Percentiles rank a stretch among this genome's conserved stretches.
Conservation (phyloP, 2,113 vertebrate genomes). For the Passer domesticus region DNA sequence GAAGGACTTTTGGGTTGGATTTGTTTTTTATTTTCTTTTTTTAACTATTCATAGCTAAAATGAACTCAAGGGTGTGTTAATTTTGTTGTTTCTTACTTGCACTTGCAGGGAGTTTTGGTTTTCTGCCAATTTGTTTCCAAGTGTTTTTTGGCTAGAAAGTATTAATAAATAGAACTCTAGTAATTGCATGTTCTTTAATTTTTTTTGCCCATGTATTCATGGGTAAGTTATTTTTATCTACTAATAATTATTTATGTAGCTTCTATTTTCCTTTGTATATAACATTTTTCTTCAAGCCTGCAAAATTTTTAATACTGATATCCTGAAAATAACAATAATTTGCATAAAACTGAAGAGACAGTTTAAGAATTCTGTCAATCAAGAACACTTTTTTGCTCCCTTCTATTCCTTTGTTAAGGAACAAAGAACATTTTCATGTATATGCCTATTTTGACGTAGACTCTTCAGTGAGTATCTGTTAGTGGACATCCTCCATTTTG, state of each 20-base stretch:
- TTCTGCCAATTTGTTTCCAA: conserved; percentile 62
- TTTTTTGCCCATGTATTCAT: conserved; percentile 27
- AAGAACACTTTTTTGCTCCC: neutral
- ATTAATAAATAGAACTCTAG: conserved; percentile 36
- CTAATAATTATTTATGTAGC: conserved; percentile 44
- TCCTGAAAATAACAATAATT: conserved; percentile 4
- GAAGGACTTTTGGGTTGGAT: neutral
- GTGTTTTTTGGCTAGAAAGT: conserved; percentile 50
- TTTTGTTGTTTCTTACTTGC: conserved; percentile 8
- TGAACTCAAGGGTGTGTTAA: neutral
- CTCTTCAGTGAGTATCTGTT: neutral
- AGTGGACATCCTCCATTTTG: neutral
- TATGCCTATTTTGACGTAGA: neutral
- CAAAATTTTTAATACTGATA: neutral
- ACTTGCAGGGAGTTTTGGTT: conserved; percentile 27
- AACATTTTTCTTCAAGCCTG: neutral
- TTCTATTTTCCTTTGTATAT: conserved; percentile 48
- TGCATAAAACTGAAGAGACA: neutral
- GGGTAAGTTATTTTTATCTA: conserved; percentile 60
- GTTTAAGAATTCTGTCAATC: neutral
- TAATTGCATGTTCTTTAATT: neutral
- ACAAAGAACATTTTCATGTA: neutral
- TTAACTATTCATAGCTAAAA: neutral
- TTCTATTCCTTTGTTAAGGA: neutral
- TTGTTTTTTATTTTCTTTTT: neutral